Evolutionary conservation across 2,888 invertebrate species (phyloP), one percentile per base, ranked within the genome.

Genomic region (Temnothorax ravouxi): DNA sequence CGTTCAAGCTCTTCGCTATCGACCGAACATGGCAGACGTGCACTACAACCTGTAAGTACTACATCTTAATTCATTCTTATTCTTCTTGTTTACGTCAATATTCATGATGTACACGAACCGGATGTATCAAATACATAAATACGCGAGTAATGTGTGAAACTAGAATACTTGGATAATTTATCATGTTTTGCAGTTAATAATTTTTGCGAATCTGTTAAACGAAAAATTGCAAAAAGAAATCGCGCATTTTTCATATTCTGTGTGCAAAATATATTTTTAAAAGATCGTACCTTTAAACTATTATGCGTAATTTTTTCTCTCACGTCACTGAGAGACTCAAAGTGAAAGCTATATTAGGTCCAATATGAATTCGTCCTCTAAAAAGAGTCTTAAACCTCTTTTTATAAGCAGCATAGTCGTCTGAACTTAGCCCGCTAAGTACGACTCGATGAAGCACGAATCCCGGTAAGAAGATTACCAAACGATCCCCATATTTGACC

Each of bases 21-120:
- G 99, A 94, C 97, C 98, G 92, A 99, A 99, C 95, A 99, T 99
- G 99, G 99, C 99, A 84, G 99, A 99, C 95, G 99, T 99, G 86
- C 99, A 99, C 96, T 99, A 99, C 95, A 99, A 99, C 96, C 96
- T 99, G 99, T 99, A 96, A 98, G 99, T 98, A 89, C 18, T 13
- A 72, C 21, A n/a, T 71, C 21, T 38, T 47, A 71, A 79, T 56
- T 76, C 61, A 75, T 47, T 47, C n/a, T 44, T 77, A 56, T 71
- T 61, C 18, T 72, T 66, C 54, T 77, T n/a, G 9, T 50, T 59
- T 47, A 71, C 11, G 59, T 56, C 15, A 38, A 25, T 9, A 66
- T 13, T 8, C 41, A n/a, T 52, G 21, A 64, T 38, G 29, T 61
- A 38, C 29, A 11, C 21, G 29, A 59, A 47, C 0, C 3, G 13